A percentile compares a stretch with the other conserved stretches of the same genome.
phyloP scores from a whole-genome alignment of 2,797 vertebrate genomes.

The Dicrostonyx torquatus region DNA sequence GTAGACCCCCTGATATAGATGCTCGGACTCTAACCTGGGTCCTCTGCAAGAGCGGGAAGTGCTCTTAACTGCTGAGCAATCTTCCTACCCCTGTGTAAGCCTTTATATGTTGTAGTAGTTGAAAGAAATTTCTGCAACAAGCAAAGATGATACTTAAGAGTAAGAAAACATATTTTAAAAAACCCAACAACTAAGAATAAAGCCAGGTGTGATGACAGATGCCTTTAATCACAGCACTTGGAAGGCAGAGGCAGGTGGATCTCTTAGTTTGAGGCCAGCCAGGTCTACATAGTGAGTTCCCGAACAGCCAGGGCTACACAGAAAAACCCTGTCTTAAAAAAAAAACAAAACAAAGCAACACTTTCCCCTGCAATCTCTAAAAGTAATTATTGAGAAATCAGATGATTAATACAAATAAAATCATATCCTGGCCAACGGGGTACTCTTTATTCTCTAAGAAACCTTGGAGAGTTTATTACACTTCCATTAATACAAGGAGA shows the following conservation, averaged over 20 bases:
- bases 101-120: background rate
- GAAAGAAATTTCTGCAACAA: background rate
- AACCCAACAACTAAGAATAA: background rate
- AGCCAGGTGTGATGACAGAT: background rate
- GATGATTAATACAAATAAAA: background rate
- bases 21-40: background rate
- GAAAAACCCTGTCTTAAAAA: background rate
- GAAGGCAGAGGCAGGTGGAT: background rate
- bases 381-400: background rate
- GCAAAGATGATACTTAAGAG: background rate
- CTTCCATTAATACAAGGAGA: background rate
- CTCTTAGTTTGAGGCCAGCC: background rate
- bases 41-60: background rate
- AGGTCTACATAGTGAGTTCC: background rate
- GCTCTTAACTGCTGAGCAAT: background rate
- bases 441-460: background rate
- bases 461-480: background rate
- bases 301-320: background rate
- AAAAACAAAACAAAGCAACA: background rate
- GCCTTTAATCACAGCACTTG: background rate
- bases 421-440: background rate
- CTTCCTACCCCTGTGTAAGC: background rate
- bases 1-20: no score
- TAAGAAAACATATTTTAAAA: background rate
- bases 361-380: background rate